phyloP scores from a whole-genome alignment of 2,113 vertebrate genomes.

The Spheniscus mendiculus region DNA sequence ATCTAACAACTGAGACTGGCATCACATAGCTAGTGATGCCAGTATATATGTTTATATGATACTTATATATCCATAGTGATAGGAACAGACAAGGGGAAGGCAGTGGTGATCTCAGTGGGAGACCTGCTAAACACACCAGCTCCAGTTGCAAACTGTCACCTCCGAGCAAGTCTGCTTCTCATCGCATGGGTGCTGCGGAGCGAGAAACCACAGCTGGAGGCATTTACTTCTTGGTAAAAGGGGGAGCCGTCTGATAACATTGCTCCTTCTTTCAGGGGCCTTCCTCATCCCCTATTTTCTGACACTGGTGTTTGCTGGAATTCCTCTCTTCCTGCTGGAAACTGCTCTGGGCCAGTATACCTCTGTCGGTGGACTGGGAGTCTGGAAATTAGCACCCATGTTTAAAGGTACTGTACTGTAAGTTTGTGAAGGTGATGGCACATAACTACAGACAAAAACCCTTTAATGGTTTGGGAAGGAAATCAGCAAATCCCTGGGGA shows the following conservation, averaged over 20 bases:
- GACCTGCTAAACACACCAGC: neutral
- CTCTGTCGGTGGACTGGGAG: slow-evolving; percentile 86
- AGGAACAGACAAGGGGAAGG: neutral
- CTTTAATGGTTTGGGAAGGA: neutral
- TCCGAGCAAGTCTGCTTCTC: neutral
- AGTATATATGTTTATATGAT: too few relatives aligned
- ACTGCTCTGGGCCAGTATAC: slow-evolving; percentile 89
- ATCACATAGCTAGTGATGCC: neutral
- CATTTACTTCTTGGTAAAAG: neutral
- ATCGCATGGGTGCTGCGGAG: neutral
- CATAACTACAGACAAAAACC: rapidly evolving
- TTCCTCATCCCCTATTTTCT: slow-evolving; percentile 91
- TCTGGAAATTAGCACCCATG: slow-evolving; percentile 91
- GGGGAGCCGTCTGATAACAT: neutral
- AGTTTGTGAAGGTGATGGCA: neutral
- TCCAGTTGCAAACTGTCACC: neutral
- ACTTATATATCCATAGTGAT: neutral
- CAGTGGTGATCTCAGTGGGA: neutral
- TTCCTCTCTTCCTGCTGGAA: slow-evolving; percentile 90
- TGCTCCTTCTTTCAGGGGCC: slow-evolving; percentile 76
- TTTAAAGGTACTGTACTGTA: slow-evolving; percentile 84
- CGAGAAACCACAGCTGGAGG: neutral
- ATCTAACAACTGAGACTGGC: neutral
- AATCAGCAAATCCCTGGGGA: neutral
- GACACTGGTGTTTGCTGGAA: slow-evolving; percentile 90